Base-by-base conservation (phyloP, 2,797 vertebrate genomes). In the Macropus fuliginosus region DNA sequence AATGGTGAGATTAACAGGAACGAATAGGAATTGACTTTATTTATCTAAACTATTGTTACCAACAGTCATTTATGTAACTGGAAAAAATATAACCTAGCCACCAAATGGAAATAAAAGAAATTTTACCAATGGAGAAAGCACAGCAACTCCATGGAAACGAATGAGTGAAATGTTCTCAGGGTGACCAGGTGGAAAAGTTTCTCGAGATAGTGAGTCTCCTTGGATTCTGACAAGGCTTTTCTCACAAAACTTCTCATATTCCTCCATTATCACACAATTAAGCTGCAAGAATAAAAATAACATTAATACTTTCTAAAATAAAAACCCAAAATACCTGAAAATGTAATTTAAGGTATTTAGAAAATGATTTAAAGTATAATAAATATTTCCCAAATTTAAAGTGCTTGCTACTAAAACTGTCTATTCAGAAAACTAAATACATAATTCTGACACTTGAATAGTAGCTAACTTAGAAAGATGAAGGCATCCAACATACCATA, bases 111-210 rank as follows among this genome's bases (percentile, higher is more conserved):
- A 95, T 28, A 95, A 91, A 91, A 46, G 5, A 14, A 50, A 56
- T 24, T 98, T 99, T 99, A 99, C 99, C 99, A 99, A 97, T 89
- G 99, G 99, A 50, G 99, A 99, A 96, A 99, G 99, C 91, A 99
- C 99, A 54, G 99, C 98, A 97, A 99, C 98, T 56, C 99, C 99
- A 96, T 99, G 98, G 97, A 99, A 99, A 34, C 98, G 97, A 98
- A 99, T 99, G 96, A 99, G 96, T 28, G 99, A 99, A 81, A 93
- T 92, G 95, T 97, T 98, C 96, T 97, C 98, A 92, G 97, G 97
- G 81, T 96, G 98, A 59, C 93, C 52, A 4, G 98, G 74, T 6
- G 98, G 97, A 57, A 98, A 95, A 56, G 94, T 93, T 95, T 98
- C 97, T 93, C 96, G 95, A 91, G 96, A 97, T 91, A 97, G 90